Conservation (phyloP, 2,797 vertebrate species). For the Epinephelus coioides region DNA sequence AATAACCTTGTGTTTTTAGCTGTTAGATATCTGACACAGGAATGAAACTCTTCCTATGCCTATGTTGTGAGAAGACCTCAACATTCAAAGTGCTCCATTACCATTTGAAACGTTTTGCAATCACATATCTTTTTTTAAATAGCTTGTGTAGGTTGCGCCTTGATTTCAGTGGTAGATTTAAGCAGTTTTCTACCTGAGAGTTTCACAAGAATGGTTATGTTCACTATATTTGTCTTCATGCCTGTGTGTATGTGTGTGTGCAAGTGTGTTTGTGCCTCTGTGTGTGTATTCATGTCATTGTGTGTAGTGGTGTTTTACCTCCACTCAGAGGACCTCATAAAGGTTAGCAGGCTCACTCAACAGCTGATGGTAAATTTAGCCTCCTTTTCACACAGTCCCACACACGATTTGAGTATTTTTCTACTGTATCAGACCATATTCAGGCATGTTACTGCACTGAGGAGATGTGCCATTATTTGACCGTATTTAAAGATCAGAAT, state of each 20-base stretch:
- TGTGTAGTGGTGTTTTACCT: constrained; percentile 60
- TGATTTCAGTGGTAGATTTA: constrained; percentile 49
- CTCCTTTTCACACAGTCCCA: constrained; percentile 73
- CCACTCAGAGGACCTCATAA: constrained; percentile 72
- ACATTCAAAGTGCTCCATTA: constrained; percentile 27
- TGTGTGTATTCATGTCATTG: constrained; percentile 33
- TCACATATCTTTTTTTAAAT: constrained; percentile 6
- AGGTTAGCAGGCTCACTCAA: constrained; percentile 75
- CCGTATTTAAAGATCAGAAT: constrained; percentile 48
- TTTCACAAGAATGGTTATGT: constrained; percentile 13
- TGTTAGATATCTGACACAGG: not conserved
- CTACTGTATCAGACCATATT: constrained; percentile 51
- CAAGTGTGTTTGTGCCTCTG: not conserved
- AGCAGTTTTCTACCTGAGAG: constrained; percentile 33
- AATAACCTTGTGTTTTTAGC: not conserved
- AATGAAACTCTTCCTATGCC: constrained; percentile 15
- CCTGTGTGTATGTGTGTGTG: not conserved
- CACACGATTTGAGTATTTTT: constrained; percentile 61
- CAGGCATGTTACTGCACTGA: constrained; percentile 21
- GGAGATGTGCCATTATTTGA: constrained; percentile 35
- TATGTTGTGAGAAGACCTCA: constrained; percentile 37
- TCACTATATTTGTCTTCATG: not conserved
- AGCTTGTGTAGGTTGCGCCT: constrained; percentile 30
- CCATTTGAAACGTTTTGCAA: constrained; percentile 42
- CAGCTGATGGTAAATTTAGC: constrained; percentile 78